Conservation (phyloP, 2,888 invertebrate species). For the Galerucella pusilla region DNA sequence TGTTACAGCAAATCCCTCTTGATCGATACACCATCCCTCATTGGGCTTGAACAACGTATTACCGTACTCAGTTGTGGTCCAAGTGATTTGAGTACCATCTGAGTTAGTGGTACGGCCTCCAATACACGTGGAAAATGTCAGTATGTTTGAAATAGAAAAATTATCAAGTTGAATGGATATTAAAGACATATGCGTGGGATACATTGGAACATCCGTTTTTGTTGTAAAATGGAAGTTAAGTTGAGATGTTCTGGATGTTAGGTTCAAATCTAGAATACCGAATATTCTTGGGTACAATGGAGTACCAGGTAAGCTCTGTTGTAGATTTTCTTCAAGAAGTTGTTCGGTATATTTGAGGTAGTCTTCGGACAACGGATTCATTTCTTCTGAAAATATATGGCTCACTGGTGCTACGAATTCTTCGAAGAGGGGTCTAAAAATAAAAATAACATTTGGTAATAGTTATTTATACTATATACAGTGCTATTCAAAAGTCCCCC, state of each 20-base stretch:
- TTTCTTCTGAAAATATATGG: constrained; percentile 35
- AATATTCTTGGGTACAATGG: constrained; percentile 48
- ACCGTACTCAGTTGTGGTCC: constrained; percentile 44
- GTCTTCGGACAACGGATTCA: constrained; percentile 44
- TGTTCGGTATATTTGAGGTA: constrained; percentile 42
- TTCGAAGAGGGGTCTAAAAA: constrained; percentile 38
- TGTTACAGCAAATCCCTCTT: constrained; percentile 69
- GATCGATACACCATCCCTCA: constrained; percentile 65
- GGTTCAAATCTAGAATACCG: constrained; percentile 49
- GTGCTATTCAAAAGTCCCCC: too few relatives aligned
- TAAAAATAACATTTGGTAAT: neutral
- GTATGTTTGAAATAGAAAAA: constrained; percentile 39
- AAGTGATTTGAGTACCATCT: constrained; percentile 39
- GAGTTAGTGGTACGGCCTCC: constrained; percentile 21
- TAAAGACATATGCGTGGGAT: neutral
- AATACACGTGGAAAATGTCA: constrained; percentile 44
- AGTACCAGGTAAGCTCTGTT: constrained; percentile 16
- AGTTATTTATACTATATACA: too few relatives aligned
- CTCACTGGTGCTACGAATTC: constrained; percentile 50
- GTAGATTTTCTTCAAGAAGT: constrained; percentile 25
- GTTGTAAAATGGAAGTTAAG: constrained; percentile 51
- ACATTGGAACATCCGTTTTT: neutral
- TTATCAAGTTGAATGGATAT: neutral
- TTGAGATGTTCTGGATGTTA: constrained; percentile 37
- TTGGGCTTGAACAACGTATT: constrained; percentile 33